Evolutionary conservation across 2,113 vertebrate species (phyloP).

Genomic region (Ivindomyrus marchei): DNA sequence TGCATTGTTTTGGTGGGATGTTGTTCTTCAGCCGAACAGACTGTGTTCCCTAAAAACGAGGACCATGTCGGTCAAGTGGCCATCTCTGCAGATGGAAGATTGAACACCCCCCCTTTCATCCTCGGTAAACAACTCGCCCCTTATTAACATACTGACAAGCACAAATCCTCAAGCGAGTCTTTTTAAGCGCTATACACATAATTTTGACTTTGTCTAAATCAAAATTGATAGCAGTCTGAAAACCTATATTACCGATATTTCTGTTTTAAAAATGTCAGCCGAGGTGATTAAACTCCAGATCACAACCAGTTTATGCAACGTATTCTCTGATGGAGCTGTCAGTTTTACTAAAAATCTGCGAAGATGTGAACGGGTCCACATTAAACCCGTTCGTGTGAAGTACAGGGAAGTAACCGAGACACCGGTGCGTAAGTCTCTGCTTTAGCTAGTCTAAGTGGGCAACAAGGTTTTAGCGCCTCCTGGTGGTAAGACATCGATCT

Average conservation of each 20-base stretch:
- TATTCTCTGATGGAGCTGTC: not conserved
- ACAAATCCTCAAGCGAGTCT: not conserved
- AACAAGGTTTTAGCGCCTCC: conserved; percentile 54
- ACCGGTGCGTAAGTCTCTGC: not conserved
- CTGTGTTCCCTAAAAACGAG: conserved; percentile 6
- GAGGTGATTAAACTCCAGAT: not conserved
- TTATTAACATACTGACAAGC: not conserved
- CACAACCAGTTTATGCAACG: not conserved
- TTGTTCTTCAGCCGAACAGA: not conserved
- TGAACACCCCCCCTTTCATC: not conserved
- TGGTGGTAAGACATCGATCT: conserved; percentile 40
- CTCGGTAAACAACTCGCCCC: not conserved
- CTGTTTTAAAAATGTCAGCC: not conserved
- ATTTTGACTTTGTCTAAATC: not conserved
- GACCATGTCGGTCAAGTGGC: not conserved
- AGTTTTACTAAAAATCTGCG: not conserved
- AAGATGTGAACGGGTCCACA: not conserved
- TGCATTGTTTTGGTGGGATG: not conserved
- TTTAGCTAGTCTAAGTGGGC: conserved; percentile 9
- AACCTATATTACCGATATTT: not conserved
- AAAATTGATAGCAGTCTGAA: not conserved
- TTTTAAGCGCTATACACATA: not conserved
- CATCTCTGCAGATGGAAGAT: not conserved
- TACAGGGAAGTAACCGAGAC: not conserved
- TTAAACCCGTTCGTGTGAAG: not conserved